These are phyloP conservation scores for Melinopterus prodromus DNA, from an alignment of 2,888 invertebrate species.

Conservation along the genomic window DNA sequence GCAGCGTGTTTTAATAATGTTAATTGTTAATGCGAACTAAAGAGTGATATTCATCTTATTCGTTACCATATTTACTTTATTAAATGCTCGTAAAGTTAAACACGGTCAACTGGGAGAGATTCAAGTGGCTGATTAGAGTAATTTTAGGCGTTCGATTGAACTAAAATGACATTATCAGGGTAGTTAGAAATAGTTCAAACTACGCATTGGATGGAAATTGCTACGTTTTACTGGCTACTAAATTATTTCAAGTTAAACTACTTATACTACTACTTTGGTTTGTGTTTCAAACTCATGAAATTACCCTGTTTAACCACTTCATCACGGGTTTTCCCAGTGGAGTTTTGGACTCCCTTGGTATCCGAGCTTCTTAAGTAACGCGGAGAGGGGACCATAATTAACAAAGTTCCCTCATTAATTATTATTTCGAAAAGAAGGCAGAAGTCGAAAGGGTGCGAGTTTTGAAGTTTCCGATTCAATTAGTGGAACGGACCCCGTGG, in stretches of 20 bases:
- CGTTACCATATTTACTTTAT: too few species aligned
- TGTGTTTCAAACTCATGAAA: background rate
- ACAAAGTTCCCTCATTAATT: slow-evolving; percentile 23
- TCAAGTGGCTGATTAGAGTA: too few species aligned
- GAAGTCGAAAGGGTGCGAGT: slow-evolving; percentile 15
- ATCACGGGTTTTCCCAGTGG: background rate
- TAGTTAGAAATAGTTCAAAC: too few species aligned
- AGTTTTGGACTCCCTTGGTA: background rate
- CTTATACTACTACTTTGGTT: background rate
- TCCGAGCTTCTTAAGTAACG: background rate
- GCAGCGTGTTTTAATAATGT: too few species aligned
- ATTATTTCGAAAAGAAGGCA: slow-evolving; percentile 21
- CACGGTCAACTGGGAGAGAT: too few species aligned
- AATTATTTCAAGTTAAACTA: background rate
- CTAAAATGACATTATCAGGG: too few species aligned
- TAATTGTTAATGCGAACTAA: too few species aligned
- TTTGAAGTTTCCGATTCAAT: slow-evolving; percentile 20
- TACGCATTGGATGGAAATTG: too few species aligned
- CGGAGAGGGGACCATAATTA: slow-evolving; percentile 11
- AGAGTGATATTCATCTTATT: too few species aligned
- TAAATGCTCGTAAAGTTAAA: too few species aligned
- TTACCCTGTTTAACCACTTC: background rate
- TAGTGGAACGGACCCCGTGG: background rate
- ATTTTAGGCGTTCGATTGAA: too few species aligned
- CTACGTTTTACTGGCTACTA: background rate